Evolutionary conservation across 2,888 invertebrate species (phyloP), one percentile per base, ranked within the genome.

Genomic region (Tiliacea aurago): DNA sequence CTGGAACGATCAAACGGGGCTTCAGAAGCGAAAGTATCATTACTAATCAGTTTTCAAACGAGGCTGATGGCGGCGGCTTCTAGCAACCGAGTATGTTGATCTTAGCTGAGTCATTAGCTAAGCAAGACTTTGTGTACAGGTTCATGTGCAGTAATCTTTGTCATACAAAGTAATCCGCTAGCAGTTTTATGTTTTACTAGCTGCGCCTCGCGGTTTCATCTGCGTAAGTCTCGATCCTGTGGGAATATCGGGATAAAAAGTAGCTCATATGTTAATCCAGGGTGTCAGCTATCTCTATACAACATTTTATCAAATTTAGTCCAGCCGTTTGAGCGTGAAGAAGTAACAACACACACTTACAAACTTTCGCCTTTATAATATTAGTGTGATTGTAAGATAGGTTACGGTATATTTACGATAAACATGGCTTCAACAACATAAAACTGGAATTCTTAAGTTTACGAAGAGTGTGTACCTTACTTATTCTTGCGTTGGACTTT

Each of bases 101-200:
- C 37, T n/a, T 64, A 28, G n/a, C 28, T 53, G 13, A 45, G 41
- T 49, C 51, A 33, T 64, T 43, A 63, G 49, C 43, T 6, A 49
- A 59, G n/a, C 56, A 61, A 47, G 13, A 53, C 7, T 20, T 63
- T 28, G n/a, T 41, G n/a, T 41, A 67, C 43, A 51, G n/a, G 20
- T 61, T 62, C n/a, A 58, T 49, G 33, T 62, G 20, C 55, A 43
- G 66, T 18, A 33, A 55, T 47, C 18, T 59, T 65, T 49, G 33
- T 65, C 49, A 61, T 45, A 73, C 49, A 33, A 55, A 61, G 11
- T 18, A 80, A 49, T 41, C 47, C 37, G 28, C 41, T 51, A 80
- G 15, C 20, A 56, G n/a, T 65, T 65, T 37, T 41, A 45, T 28
- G 23, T 28, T 47, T 59, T 13, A 47, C n/a, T n/a, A n/a, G n/a